These are phyloP conservation scores for Cantharis nigra DNA, from an alignment of 2,888 invertebrate genomes.

Conservation along the genomic window DNA sequence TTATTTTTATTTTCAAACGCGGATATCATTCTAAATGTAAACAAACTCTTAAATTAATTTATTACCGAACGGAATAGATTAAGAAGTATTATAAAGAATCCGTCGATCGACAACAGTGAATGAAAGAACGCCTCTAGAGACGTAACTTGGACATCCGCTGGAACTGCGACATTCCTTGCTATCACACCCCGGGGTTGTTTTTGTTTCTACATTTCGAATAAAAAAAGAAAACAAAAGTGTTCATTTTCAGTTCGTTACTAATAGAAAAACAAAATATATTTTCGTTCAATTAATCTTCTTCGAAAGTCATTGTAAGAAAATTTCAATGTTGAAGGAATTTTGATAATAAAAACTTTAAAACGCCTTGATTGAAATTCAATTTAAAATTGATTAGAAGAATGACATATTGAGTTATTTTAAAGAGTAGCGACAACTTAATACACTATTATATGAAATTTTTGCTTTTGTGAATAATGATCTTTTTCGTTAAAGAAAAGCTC, in stretches of 20 bases:
- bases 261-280: slow-evolving; percentile 39
- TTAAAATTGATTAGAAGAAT: slow-evolving; percentile 32
- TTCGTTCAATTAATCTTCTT: slow-evolving; percentile 40
- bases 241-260: slow-evolving; percentile 31
- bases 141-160: slow-evolving; percentile 26
- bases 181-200: slow-evolving; percentile 40
- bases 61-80: slow-evolving; percentile 13
- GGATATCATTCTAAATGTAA: background rate
- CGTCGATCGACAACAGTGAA: slow-evolving; percentile 26
- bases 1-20: background rate
- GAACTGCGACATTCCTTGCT: slow-evolving; percentile 31
- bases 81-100: slow-evolving; percentile 25
- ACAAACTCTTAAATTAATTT: background rate
- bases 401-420: slow-evolving; percentile 37
- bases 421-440: slow-evolving; percentile 33
- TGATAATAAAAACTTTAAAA: slow-evolving; percentile 22
- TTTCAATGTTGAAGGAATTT: slow-evolving; percentile 30
- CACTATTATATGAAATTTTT: slow-evolving; percentile 43
- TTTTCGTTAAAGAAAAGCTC: slow-evolving; percentile 33
- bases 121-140: slow-evolving; percentile 29
- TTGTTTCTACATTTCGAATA: slow-evolving; percentile 34
- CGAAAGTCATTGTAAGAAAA: slow-evolving; percentile 36
- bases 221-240: slow-evolving; percentile 37
- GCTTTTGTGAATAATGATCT: slow-evolving; percentile 41
- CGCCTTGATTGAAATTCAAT: slow-evolving; percentile 37